These are phyloP conservation scores for Ormia ochracea DNA, from an alignment of 2,888 invertebrate genomes.

Conservation along the genomic window DNA sequence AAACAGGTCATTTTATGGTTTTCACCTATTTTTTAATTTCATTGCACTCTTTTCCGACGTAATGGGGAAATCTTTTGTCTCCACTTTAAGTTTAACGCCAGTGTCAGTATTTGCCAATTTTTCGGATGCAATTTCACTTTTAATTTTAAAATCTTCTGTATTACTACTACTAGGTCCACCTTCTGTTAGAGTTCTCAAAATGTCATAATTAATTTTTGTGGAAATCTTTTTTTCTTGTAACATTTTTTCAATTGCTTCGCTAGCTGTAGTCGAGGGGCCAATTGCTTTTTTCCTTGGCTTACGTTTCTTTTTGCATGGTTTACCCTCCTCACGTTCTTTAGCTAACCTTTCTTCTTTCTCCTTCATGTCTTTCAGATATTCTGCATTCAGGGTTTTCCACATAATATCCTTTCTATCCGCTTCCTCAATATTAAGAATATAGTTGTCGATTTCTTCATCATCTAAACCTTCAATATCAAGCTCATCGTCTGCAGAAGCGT, in stretches of 20 bases:
- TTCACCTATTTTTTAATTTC: conserved; percentile 63
- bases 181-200: conserved; percentile 85
- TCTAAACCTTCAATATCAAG: conserved; percentile 86
- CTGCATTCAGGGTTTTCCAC: conserved; percentile 93
- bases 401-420: conserved; percentile 86
- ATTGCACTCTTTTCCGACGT: conserved; percentile 68
- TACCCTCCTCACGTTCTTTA: conserved; percentile 90
- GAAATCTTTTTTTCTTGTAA: conserved; percentile 96
- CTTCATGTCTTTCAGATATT: conserved; percentile 89
- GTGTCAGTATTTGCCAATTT: conserved; percentile 46
- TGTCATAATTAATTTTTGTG: conserved; percentile 98
- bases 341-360: conserved; percentile 89
- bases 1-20: neutral
- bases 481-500: conserved; percentile 76
- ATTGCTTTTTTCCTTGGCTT: conserved; percentile 82
- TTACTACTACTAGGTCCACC: conserved; percentile 63
- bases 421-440: conserved; percentile 90
- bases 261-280: conserved; percentile 83
- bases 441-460: conserved; percentile 92
- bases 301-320: conserved; percentile 87
- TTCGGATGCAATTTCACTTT: conserved; percentile 16
- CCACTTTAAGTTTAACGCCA: conserved; percentile 44
- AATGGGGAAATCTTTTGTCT: conserved; percentile 64
- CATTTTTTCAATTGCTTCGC: conserved; percentile 97
- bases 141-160: conserved; percentile 18